Conservation (phyloP, 2,113 vertebrate genomes). For the Hemichromis elongatus region DNA sequence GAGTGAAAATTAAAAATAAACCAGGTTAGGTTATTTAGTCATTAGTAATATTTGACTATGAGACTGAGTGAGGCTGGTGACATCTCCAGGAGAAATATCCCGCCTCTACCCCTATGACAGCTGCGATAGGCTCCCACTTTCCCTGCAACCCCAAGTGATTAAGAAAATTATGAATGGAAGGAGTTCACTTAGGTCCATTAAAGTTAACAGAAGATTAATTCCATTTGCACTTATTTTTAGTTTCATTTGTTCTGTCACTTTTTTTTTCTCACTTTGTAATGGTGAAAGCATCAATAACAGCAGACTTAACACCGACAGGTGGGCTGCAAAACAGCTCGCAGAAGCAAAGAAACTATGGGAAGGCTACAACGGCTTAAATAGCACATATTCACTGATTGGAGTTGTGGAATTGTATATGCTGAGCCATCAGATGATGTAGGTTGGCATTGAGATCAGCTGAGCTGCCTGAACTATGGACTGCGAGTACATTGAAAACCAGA, state of each 20-base stretch:
- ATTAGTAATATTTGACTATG: neutral
- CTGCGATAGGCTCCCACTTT: neutral
- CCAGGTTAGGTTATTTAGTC: neutral
- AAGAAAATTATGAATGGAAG: neutral
- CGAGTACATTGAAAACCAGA: neutral
- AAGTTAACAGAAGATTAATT: neutral
- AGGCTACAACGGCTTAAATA: neutral
- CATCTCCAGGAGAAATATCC: neutral
- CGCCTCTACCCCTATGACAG: neutral
- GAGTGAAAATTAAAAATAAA: neutral
- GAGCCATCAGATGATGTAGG: neutral
- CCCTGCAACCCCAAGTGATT: neutral
- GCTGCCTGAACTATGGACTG: neutral
- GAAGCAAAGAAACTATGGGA: neutral
- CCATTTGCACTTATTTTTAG: neutral
- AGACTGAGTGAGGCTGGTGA: neutral
- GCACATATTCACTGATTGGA: neutral
- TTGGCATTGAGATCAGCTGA: neutral
- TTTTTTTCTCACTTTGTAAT: too few relatives aligned
- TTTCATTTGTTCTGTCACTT: neutral
- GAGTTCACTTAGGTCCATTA: neutral
- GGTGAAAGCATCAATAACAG: neutral
- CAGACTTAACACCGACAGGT: too few relatives aligned
- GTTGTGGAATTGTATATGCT: neutral
- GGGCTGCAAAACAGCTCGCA: neutral